Percentiles rank a stretch among this genome's conserved stretches.
These are phyloP conservation scores for Oryctolagus cuniculus DNA, from an alignment of 2,113 vertebrate species.

Conservation along the genomic window mOryCun1.1 NC_091435.1:128369501-128370000, in stretches of 20 bases:
- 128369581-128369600: too few species aligned
- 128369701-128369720: slow-evolving; percentile 97
- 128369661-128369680: slow-evolving; percentile 98
- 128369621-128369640: slow-evolving; percentile 94
- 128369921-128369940: slow-evolving; percentile 90
- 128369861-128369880: slow-evolving; percentile 99
- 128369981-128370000: slow-evolving; percentile 81
- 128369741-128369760: slow-evolving; percentile 97
- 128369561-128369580: too few species aligned
- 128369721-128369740: slow-evolving; percentile 99
- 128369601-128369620: too few species aligned
- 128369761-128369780: slow-evolving; percentile 98
- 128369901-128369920: slow-evolving; percentile 95
- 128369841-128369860: slow-evolving; percentile 99
- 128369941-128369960: slow-evolving; percentile 87
- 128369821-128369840: slow-evolving; percentile 99
- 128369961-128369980: slow-evolving; percentile 93
- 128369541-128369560: slow-evolving; percentile 97
- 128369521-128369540: slow-evolving; percentile 98
- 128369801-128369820: slow-evolving; percentile 97
- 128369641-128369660: slow-evolving; percentile 98
- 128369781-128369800: slow-evolving; percentile 94
- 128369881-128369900: slow-evolving; percentile 99
- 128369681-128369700: slow-evolving; percentile 96
- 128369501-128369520: slow-evolving; percentile 99